Conservation (phyloP, 2,888 invertebrate species). For the Parnassius glacialis region DNA sequence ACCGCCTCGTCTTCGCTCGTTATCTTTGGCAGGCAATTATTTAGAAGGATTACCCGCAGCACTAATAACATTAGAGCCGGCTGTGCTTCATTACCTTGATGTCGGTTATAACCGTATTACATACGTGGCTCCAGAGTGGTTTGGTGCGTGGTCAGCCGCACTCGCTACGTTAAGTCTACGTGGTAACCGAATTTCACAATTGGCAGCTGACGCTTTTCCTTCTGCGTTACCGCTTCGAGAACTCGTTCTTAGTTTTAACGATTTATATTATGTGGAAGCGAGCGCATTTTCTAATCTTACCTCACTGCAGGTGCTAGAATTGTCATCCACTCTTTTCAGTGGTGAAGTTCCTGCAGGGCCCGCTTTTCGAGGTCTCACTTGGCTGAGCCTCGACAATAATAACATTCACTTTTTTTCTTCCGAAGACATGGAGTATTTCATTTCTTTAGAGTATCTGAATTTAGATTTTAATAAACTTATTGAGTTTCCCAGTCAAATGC, state of each 20-base stretch:
- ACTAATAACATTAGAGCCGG: slow-evolving; percentile 82
- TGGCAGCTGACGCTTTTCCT: slow-evolving; percentile 83
- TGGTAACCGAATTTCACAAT: slow-evolving; percentile 87
- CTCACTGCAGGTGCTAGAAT: slow-evolving; percentile 87
- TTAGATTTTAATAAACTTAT: slow-evolving; percentile 90
- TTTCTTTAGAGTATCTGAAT: slow-evolving; percentile 87
- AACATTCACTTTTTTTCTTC: slow-evolving; percentile 82
- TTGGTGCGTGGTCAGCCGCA: slow-evolving; percentile 86
- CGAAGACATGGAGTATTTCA: slow-evolving; percentile 84
- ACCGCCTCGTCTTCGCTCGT: slow-evolving; percentile 83
- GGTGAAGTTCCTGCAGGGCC: slow-evolving; percentile 85
- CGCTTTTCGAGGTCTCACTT: slow-evolving; percentile 84
- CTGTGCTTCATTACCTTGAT: slow-evolving; percentile 85
- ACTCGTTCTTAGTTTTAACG: slow-evolving; percentile 92
- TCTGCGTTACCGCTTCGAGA: slow-evolving; percentile 88
- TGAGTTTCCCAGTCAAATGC: slow-evolving; percentile 81
- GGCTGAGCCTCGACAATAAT: slow-evolving; percentile 92
- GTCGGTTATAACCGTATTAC: slow-evolving; percentile 90
- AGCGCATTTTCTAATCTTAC: slow-evolving; percentile 86
- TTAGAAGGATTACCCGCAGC: slow-evolving; percentile 83
- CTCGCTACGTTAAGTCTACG: slow-evolving; percentile 87
- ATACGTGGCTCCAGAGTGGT: slow-evolving; percentile 83
- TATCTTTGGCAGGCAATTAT: slow-evolving; percentile 88
- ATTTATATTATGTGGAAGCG: slow-evolving; percentile 86
- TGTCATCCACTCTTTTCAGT: slow-evolving; percentile 88